Evolutionary conservation across 2,888 invertebrate species (phyloP), one percentile per base, ranked within the genome.

Genomic region (Trachelus tabidus): DNA sequence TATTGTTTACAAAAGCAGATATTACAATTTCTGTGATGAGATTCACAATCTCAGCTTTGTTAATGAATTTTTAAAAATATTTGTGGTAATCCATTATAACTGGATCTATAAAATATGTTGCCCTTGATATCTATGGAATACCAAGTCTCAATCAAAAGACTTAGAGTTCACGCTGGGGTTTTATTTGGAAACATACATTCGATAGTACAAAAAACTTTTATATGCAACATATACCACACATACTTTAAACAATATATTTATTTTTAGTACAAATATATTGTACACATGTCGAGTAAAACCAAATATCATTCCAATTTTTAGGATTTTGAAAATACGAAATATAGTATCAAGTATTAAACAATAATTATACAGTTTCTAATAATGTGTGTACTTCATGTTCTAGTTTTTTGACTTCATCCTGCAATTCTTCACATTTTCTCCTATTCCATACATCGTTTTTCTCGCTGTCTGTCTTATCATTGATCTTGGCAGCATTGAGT

Each of bases 381-480:
- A 90, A 83, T 74, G 81, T 79, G 79, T 86, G 83, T 12, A 89
- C 87, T 84, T 90, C 89, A 56, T 78, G 82, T 78, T 90, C 90
- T 12, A 91, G 81, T 73, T 84, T 83, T 30, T 86, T 80, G n/a
- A 91, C 87, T 79, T 89, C 84, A 56, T 85, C 79, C 76, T 84
- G 84, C 15, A 89, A 79, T 37, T 81, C 81, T 75, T 82, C 75
- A 56, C 83, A 87, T 69, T 82, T 71, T 33, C 71, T 30, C 9
- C 31, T 33, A 30, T 33, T 71, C 71, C 33, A 31, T 71, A 3
- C 33, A 15, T 71, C 31, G 31, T 31, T 33, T 33, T 71, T 11
- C 9, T 33, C 12, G 33, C 30, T 33, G 11, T 12, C 31, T 30
- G 9, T 30, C 12, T 31, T 56, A 9, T 23, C 23, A 23, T 40